phyloP scores from a whole-genome alignment of 2,113 vertebrate genomes.

The Mixornis gularis region DNA sequence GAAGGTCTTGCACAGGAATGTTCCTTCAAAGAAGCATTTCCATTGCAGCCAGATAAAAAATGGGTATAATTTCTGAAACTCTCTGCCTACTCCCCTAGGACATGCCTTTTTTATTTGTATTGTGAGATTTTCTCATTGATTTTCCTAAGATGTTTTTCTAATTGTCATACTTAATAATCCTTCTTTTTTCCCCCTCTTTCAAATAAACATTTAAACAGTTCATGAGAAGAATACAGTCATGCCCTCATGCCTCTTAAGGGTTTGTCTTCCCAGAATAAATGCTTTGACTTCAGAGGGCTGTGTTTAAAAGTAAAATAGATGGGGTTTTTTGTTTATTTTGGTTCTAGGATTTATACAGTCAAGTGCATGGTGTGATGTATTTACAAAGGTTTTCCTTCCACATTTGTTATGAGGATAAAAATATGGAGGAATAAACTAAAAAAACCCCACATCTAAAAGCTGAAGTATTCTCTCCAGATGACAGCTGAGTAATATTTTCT shows the following conservation, averaged over 20 bases:
- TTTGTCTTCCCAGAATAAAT: background rate
- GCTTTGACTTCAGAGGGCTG: background rate
- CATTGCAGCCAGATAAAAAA: background rate
- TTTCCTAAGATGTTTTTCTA: background rate
- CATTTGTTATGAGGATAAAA: background rate
- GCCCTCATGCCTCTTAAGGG: background rate
- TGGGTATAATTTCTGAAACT: background rate
- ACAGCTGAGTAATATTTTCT: background rate
- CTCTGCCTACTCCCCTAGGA: background rate
- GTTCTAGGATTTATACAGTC: background rate
- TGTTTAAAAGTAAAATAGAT: background rate
- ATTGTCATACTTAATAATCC: background rate
- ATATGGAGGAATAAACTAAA: background rate
- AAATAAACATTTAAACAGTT: background rate
- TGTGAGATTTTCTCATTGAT: background rate
- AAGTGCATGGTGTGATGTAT: background rate
- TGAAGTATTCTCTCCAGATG: background rate
- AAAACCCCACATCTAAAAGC: background rate
- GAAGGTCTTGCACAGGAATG: background rate
- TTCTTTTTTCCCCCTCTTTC: rapidly evolving
- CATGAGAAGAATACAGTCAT: background rate
- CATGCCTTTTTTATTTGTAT: background rate
- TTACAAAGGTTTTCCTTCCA: background rate
- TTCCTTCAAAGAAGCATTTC: background rate
- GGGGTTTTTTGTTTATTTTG: rapidly evolving